Percentiles rank a stretch among this genome's conserved stretches.
These are phyloP conservation scores for Cnemophilus loriae DNA, from an alignment of 2,113 vertebrate genomes.

Conservation along the genomic window DNA sequence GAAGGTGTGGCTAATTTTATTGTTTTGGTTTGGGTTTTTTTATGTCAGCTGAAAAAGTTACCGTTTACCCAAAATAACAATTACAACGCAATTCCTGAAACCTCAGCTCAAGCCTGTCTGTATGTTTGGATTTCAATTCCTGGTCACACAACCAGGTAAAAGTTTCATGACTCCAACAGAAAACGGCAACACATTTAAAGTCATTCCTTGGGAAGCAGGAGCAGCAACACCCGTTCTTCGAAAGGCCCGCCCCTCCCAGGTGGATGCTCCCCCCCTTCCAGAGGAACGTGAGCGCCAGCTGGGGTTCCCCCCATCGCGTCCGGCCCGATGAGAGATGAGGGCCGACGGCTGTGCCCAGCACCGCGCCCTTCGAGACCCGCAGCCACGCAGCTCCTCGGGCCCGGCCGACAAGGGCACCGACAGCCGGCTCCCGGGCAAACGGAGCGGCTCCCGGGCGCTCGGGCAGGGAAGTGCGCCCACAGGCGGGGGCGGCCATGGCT, in stretches of 20 bases:
- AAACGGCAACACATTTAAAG: neutral
- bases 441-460: neutral
- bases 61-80: neutral
- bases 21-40: neutral
- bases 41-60: neutral
- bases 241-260: neutral
- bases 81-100: neutral
- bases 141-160: accelerated
- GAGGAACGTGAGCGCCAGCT: accelerated
- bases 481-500: neutral
- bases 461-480: neutral
- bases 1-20: neutral
- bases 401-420: neutral
- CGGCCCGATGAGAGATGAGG: accelerated
- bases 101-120: neutral
- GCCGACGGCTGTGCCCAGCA: neutral
- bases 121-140: neutral
- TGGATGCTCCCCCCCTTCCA: accelerated
- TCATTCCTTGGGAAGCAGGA: accelerated
- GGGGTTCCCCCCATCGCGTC: neutral
- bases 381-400: neutral
- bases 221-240: no score
- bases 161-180: neutral
- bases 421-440: neutral
- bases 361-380: neutral